These are phyloP conservation scores for Macquaria australasica DNA, from an alignment of 2,113 vertebrate genomes.

Conservation along the genomic window DNA sequence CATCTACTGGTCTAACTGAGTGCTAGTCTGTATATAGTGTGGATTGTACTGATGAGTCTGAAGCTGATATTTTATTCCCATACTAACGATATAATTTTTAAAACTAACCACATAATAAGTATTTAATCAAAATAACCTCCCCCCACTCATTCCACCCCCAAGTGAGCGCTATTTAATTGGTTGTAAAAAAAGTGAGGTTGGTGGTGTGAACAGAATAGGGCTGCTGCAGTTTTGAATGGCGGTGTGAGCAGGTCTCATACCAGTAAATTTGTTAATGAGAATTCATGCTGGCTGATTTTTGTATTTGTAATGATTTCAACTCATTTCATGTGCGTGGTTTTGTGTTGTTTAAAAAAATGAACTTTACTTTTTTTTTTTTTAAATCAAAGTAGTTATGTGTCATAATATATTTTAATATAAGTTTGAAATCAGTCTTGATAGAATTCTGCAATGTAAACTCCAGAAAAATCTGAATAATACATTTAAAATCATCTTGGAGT, in stretches of 20 bases:
- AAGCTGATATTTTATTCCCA: slow-evolving; percentile 63
- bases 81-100: slow-evolving; percentile 67
- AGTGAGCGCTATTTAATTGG: slow-evolving; percentile 59
- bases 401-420: slow-evolving; percentile 27
- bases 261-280: slow-evolving; percentile 42
- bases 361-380: neutral
- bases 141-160: slow-evolving; percentile 18
- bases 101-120: slow-evolving; percentile 62
- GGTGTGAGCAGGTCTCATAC: slow-evolving; percentile 82
- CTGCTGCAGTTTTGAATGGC: slow-evolving; percentile 60
- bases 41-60: slow-evolving; percentile 61
- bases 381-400: neutral
- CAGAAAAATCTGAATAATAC: slow-evolving; percentile 30
- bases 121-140: slow-evolving; percentile 59
- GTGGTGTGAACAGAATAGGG: slow-evolving; percentile 56
- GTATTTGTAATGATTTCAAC: slow-evolving; percentile 47
- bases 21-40: slow-evolving; percentile 74
- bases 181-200: slow-evolving; percentile 47
- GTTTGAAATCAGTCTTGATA: slow-evolving; percentile 33
- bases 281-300: slow-evolving; percentile 49
- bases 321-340: slow-evolving; percentile 38
- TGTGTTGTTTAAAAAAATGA: neutral
- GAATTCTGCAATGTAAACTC: slow-evolving; percentile 35
- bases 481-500: slow-evolving; percentile 44
- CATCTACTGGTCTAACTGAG: slow-evolving; percentile 52